Conservation (phyloP, 2,113 vertebrate species). For the Heterotis niloticus region DNA sequence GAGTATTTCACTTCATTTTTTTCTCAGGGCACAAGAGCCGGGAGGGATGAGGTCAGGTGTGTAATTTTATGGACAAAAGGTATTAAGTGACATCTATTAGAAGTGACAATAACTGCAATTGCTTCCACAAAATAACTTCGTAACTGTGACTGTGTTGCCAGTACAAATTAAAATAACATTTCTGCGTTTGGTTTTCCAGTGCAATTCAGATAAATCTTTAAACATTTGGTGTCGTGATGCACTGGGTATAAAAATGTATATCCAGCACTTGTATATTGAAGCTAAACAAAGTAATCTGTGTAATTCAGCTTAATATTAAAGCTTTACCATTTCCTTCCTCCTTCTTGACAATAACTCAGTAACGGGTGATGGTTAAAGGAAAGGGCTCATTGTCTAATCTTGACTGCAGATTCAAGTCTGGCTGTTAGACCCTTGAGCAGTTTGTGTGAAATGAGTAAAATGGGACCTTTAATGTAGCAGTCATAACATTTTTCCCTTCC, state of each 20-base stretch:
- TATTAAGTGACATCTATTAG: slow-evolving; percentile 24
- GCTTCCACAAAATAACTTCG: slow-evolving; percentile 17
- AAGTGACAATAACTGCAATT: slow-evolving; percentile 11
- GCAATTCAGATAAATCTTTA: slow-evolving; percentile 11
- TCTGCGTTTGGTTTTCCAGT: slow-evolving; percentile 1
- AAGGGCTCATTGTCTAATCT: too few relatives aligned
- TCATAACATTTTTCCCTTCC: too few relatives aligned
- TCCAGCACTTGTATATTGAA: not conserved
- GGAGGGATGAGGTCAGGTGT: slow-evolving; percentile 22
- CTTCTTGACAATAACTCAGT: too few relatives aligned
- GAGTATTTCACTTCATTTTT: slow-evolving; percentile 18
- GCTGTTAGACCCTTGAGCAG: too few relatives aligned
- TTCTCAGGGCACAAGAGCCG: not conserved
- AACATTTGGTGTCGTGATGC: not conserved
- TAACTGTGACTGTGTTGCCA: slow-evolving; percentile 21
- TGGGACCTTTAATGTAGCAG: too few relatives aligned
- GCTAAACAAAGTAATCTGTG: too few relatives aligned
- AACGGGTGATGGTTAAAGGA: too few relatives aligned
- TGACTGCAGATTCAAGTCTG: too few relatives aligned
- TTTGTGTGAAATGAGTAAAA: too few relatives aligned
- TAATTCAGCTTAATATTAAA: too few relatives aligned
- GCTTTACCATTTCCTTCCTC: too few relatives aligned
- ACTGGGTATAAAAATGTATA: not conserved
- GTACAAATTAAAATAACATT: slow-evolving; percentile 5
- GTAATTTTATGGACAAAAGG: slow-evolving; percentile 21